A percentile compares a stretch with the other conserved stretches of the same genome.
These are phyloP conservation scores for Esox niger DNA, from an alignment of 2,113 vertebrate genomes.

Conservation along the genomic window DNA sequence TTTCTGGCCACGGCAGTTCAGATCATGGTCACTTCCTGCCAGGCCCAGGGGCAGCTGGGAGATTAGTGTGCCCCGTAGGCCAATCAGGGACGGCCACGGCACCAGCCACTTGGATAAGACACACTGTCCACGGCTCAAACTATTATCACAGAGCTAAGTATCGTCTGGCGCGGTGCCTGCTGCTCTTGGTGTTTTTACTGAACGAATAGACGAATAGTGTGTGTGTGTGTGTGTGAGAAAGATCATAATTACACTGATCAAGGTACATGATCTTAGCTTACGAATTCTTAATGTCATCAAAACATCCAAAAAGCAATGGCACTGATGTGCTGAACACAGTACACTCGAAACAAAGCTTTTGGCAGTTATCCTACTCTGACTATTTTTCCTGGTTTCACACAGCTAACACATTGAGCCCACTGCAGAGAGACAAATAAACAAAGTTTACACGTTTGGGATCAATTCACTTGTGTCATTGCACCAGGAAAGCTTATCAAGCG, in stretches of 20 bases:
- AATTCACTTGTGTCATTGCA: too few species aligned
- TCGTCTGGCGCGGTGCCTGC: conserved; percentile 22
- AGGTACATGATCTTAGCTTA: too few species aligned
- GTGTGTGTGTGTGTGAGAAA: neutral
- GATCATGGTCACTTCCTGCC: conserved; percentile 48
- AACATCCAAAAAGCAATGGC: too few species aligned
- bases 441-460: too few species aligned
- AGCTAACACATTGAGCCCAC: too few species aligned
- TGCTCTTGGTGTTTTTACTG: conserved; percentile 23
- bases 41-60: conserved; percentile 50
- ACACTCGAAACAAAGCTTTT: too few species aligned
- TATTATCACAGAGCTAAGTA: conserved; percentile 46
- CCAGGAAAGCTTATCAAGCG: too few species aligned
- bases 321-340: too few species aligned
- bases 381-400: too few species aligned
- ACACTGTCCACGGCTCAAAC: conserved; percentile 40
- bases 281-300: too few species aligned
- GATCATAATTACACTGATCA: neutral
- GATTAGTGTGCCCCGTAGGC: conserved; percentile 50
- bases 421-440: too few species aligned
- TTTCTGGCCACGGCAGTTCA: conserved; percentile 51
- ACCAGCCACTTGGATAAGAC: conserved; percentile 44
- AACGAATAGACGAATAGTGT: neutral
- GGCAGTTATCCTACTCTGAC: too few species aligned
- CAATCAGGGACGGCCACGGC: conserved; percentile 40